phyloP scores from a whole-genome alignment of 2,113 vertebrate species.

The Erinaceus europaeus region DNA sequence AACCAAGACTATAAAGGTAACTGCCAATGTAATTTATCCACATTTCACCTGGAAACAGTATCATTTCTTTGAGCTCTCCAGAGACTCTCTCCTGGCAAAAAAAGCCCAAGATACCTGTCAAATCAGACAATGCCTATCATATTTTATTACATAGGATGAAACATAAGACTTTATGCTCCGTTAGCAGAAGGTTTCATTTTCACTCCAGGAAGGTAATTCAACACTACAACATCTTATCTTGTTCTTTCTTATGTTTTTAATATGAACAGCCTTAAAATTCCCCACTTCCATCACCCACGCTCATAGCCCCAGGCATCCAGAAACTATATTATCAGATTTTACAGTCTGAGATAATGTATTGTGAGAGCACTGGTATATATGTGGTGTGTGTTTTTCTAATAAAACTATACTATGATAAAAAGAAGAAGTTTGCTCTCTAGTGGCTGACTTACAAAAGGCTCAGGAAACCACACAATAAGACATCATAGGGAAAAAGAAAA shows the following conservation, averaged over 20 bases:
- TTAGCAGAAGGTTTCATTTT: constrained; percentile 72
- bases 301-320: constrained; percentile 54
- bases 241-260: constrained; percentile 66
- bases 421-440: constrained; percentile 80
- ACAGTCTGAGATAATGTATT: constrained; percentile 54
- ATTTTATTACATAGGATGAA: constrained; percentile 68
- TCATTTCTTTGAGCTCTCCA: constrained; percentile 52
- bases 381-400: neutral
- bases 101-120: constrained; percentile 67
- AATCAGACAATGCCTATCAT: constrained; percentile 61
- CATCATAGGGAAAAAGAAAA: constrained; percentile 3
- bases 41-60: constrained; percentile 57
- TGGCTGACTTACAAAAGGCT: constrained; percentile 74
- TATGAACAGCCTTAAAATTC: constrained; percentile 61
- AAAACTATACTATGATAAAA: constrained; percentile 68
- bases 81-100: constrained; percentile 35
- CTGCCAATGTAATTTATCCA: constrained; percentile 62
- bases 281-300: neutral
- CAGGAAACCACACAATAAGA: constrained; percentile 51
- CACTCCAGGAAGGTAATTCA: constrained; percentile 54
- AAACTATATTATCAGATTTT: constrained; percentile 63
- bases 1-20: neutral
- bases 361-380: constrained; percentile 16
- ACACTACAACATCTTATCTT: constrained; percentile 49
- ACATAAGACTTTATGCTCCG: constrained; percentile 64